Conservation (phyloP, 2,888 invertebrate species). For the Trachelus stipa region DNA sequence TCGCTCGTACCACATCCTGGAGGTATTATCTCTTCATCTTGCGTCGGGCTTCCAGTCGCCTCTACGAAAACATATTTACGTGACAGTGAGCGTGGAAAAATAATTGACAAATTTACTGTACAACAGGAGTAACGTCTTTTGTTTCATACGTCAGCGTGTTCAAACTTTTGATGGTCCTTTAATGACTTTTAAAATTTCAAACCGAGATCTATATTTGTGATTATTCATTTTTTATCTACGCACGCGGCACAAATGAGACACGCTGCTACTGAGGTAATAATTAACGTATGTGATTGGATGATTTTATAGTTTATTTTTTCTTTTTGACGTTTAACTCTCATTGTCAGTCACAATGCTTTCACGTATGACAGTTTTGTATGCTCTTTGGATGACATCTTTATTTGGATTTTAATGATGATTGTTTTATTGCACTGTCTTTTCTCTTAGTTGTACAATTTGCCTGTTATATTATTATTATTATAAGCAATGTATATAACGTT, state of each 20-base stretch:
- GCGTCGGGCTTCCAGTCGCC: background rate
- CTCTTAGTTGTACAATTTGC: background rate
- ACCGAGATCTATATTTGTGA: background rate
- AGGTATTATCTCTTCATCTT: conserved; percentile 10
- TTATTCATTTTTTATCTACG: background rate
- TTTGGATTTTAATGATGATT: background rate
- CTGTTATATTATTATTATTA: background rate
- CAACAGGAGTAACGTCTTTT: background rate
- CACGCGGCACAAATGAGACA: conserved; percentile 45
- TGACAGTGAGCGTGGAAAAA: background rate
- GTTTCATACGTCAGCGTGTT: background rate
- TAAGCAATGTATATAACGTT: background rate
- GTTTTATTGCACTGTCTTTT: background rate
- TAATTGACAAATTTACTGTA: background rate
- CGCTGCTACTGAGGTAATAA: conserved; percentile 48
- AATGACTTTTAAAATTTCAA: background rate
- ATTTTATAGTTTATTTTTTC: background rate
- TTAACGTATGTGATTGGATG: background rate
- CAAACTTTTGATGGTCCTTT: background rate
- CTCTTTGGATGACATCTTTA: background rate
- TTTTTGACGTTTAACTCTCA: conserved; percentile 10
- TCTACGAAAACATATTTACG: background rate
- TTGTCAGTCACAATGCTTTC: background rate
- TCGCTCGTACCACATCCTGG: conserved; percentile 26
- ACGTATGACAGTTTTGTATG: background rate